These are phyloP conservation scores for Dinomys branickii DNA, from an alignment of 2,113 vertebrate genomes.

Conservation along the genomic window DNA sequence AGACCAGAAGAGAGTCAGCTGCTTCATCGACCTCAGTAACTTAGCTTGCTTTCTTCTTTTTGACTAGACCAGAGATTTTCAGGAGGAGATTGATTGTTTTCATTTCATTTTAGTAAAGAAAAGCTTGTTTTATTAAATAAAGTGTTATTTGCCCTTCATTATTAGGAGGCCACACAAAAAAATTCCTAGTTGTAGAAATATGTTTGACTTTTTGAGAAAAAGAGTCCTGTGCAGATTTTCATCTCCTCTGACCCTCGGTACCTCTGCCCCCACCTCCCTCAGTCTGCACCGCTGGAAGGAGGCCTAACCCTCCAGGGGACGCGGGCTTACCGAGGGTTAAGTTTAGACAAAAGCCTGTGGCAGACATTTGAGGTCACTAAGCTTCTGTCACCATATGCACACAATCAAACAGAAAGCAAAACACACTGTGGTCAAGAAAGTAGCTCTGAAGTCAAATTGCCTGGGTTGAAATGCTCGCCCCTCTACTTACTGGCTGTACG, in stretches of 20 bases:
- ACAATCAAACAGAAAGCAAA: constrained; percentile 64
- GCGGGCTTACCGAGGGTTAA: constrained; percentile 62
- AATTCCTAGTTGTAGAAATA: background rate
- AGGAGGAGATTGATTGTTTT: background rate
- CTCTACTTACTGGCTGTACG: background rate
- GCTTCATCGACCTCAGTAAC: background rate
- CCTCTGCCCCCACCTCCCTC: background rate
- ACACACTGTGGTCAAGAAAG: background rate
- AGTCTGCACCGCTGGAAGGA: background rate
- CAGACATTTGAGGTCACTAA: constrained; percentile 63
- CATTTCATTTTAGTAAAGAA: constrained; percentile 46
- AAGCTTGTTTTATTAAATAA: constrained; percentile 36
- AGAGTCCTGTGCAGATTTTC: background rate
- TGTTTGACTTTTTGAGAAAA: constrained; percentile 41
- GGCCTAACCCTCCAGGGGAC: constrained; percentile 16
- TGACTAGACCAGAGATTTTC: background rate
- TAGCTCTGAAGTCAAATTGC: constrained; percentile 4
- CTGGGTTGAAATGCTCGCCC: background rate
- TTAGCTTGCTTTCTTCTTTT: background rate
- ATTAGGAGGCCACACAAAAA: background rate
- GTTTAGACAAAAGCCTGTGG: constrained; percentile 59
- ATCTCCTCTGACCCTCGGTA: background rate
- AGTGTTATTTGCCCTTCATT: constrained; percentile 47
- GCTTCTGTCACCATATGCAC: constrained; percentile 57
- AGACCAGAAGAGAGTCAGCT: background rate